Percentiles rank a stretch among this genome's conserved stretches.
These are phyloP conservation scores for Trichopria drosophilae DNA, from an alignment of 2,888 invertebrate genomes.

Conservation along the genomic window DNA sequence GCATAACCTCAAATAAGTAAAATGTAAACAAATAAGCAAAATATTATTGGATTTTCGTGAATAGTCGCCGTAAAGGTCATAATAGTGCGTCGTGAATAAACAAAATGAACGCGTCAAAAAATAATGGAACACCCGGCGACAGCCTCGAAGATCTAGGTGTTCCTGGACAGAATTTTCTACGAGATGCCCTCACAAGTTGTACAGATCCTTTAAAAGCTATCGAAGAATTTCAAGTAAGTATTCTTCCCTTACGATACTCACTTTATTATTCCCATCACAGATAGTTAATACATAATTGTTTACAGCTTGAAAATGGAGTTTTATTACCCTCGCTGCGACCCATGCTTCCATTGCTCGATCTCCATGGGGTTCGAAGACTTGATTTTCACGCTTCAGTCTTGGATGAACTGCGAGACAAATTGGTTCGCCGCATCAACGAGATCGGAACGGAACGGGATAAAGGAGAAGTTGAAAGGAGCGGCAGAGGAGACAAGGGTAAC, in stretches of 20 bases:
- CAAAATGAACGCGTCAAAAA: slow-evolving; percentile 48
- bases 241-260: slow-evolving; percentile 1
- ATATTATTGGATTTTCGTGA: no score
- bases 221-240: slow-evolving; percentile 86
- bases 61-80: no score
- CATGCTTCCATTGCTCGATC: slow-evolving; percentile 91
- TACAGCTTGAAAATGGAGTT: slow-evolving; percentile 85
- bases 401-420: slow-evolving; percentile 70
- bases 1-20: no score
- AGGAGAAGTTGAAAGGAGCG: no score
- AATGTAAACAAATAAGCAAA: no score
- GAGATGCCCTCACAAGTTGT: slow-evolving; percentile 91
- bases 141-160: slow-evolving; percentile 85
- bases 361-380: slow-evolving; percentile 87
- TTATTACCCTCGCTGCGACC: slow-evolving; percentile 88
- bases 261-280: slow-evolving; percentile 10
- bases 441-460: slow-evolving; percentile 68
- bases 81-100: slow-evolving; percentile 1
- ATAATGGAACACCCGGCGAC: slow-evolving; percentile 59
- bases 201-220: slow-evolving; percentile 97
- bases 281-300: slow-evolving; percentile 32
- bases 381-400: slow-evolving; percentile 95
- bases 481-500: slow-evolving; percentile 66
- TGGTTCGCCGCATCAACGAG: slow-evolving; percentile 74
- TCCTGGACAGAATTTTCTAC: slow-evolving; percentile 81